Conservation (phyloP, 2,888 invertebrate species). For the Teleogryllus oceanicus region DNA sequence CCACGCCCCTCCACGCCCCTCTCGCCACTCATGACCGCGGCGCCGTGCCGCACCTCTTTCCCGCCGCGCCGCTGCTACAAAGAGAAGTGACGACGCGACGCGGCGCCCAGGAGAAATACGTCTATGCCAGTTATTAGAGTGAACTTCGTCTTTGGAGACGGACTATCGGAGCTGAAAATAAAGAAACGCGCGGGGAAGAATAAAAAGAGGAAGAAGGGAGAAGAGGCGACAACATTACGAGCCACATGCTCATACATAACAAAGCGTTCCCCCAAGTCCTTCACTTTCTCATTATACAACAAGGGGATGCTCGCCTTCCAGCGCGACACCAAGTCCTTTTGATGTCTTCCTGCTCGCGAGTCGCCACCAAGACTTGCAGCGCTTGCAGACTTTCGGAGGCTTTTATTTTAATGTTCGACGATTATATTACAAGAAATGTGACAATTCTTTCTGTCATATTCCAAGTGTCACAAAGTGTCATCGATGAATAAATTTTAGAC, state of each 20-base stretch:
- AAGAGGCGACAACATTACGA: not conserved
- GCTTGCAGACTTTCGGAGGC: too few relatives aligned
- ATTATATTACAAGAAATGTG: too few relatives aligned
- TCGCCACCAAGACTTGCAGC: not conserved
- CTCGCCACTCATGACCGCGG: not conserved
- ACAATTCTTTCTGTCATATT: too few relatives aligned
- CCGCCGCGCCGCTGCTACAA: not conserved
- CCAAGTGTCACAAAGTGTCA: too few relatives aligned
- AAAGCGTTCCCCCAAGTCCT: slow-evolving; percentile 3
- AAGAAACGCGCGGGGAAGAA: not conserved
- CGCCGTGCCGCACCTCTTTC: not conserved
- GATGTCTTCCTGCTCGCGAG: not conserved
- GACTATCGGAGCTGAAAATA: slow-evolving; percentile 18
- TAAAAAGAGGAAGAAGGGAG: not conserved
- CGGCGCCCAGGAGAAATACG: not conserved
- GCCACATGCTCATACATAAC: slow-evolving; percentile 12
- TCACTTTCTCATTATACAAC: slow-evolving; percentile 1
- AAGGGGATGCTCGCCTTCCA: slow-evolving; percentile 7
- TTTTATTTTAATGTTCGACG: too few relatives aligned
- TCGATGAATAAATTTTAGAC: too few relatives aligned
- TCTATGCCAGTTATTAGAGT: not conserved
- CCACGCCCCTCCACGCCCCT: not conserved
- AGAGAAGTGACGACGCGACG: not conserved
- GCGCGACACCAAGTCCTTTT: not conserved
- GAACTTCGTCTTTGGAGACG: slow-evolving; percentile 6